These are phyloP conservation scores for Microchrysa polita DNA, from an alignment of 2,888 invertebrate species.

Conservation along the genomic window DNA sequence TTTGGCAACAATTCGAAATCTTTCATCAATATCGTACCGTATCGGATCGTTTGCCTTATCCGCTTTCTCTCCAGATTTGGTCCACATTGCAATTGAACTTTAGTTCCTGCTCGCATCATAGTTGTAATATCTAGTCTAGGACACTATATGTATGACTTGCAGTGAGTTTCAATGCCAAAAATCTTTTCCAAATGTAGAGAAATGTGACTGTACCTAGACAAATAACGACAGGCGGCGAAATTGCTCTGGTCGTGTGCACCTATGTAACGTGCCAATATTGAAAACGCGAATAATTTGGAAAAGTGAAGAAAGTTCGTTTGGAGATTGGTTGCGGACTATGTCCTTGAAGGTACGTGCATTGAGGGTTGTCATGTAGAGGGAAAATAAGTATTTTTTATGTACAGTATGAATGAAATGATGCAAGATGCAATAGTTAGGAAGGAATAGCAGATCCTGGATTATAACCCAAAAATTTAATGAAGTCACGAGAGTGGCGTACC, in stretches of 20 bases:
- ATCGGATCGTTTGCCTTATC: conserved; percentile 21
- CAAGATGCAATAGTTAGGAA: no score
- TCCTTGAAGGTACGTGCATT: conserved; percentile 6
- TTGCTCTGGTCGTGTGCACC: not conserved
- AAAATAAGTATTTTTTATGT: no score
- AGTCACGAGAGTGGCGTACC: no score
- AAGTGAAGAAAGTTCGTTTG: conserved; percentile 10
- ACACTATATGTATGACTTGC: not conserved
- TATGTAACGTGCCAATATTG: not conserved
- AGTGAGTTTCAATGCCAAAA: conserved; percentile 18
- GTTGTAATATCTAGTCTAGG: conserved; percentile 19
- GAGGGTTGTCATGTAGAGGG: not conserved
- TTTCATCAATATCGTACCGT: conserved; percentile 25
- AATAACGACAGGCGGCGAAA: not conserved
- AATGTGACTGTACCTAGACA: conserved; percentile 5
- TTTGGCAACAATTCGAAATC: conserved; percentile 25
- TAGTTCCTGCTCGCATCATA: not conserved
- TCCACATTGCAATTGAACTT: conserved; percentile 15
- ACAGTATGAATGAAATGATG: no score
- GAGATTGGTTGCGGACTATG: not conserved
- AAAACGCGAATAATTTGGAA: conserved; percentile 10
- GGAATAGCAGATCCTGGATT: no score
- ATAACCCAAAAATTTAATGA: no score
- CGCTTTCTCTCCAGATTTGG: conserved; percentile 9
- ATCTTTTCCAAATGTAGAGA: not conserved